Evolutionary conservation across 2,113 vertebrate genomes (phyloP).

Genomic region (Mesoclemmys tuberculata): DNA sequence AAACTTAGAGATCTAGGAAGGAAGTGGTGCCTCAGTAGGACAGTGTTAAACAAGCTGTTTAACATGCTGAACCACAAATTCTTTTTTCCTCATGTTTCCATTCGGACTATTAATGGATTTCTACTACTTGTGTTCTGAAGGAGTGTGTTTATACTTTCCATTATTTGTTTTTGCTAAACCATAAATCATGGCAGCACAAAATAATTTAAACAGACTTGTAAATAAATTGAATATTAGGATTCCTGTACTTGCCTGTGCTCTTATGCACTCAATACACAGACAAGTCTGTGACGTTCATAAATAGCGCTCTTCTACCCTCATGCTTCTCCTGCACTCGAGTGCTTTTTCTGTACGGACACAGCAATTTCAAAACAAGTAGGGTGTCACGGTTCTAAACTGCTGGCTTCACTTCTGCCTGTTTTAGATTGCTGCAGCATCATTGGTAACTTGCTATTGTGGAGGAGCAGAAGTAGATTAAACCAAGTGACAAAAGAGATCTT

Average conservation of each 20-base stretch:
- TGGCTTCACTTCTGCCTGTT: accelerated
- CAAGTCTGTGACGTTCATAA: neutral
- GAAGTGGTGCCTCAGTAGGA: neutral
- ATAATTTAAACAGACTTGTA: neutral
- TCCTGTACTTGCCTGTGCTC: neutral
- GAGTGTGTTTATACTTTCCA: neutral
- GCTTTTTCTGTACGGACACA: accelerated
- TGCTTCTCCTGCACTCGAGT: neutral
- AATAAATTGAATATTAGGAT: neutral
- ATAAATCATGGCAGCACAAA: neutral
- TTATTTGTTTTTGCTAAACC: neutral
- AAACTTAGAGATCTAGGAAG: neutral
- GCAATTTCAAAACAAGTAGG: neutral
- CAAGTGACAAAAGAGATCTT: neutral
- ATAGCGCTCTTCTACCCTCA: neutral
- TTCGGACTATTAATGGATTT: neutral
- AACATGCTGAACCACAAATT: neutral
- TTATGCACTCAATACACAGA: neutral
- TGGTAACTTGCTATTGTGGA: accelerated
- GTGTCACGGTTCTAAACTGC: neutral
- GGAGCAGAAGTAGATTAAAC: neutral
- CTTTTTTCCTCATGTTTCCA: neutral
- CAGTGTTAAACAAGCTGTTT: neutral
- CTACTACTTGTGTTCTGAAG: no score
- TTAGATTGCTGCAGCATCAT: neutral